Base-by-base conservation (phyloP, 2,113 vertebrate species). In the Pelusios castaneus region DNA sequence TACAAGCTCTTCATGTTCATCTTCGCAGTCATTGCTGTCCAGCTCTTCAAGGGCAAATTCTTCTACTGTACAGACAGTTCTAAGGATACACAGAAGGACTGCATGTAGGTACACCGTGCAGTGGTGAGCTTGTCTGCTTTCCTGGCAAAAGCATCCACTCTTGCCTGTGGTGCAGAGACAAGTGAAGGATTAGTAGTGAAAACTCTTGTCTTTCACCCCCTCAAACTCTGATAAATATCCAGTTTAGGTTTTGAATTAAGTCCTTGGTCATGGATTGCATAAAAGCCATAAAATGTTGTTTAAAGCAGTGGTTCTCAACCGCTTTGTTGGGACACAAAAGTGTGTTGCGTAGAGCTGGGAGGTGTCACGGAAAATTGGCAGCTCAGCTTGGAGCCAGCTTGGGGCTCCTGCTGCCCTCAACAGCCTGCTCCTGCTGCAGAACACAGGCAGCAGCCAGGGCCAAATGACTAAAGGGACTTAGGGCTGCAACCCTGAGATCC, bases 1-100 rank as follows among this genome's bases (percentile, higher is more conserved):
- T 99, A 99, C 97, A 99, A 99, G 95, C 99, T 99, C 94, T 99
- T 99, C 94, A 99, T 99, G 99, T 99, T 99, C 98, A 99, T 99
- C 98, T 99, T 99, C 34, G 99, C 99, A 2, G 99, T 99, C 97
- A 99, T 99, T 6, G 99, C 99, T 0, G 99, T 99, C 78, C 99
- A 99, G 92, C 99, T 99, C 63, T 99, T 99, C 97, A 99, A 99
- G 97, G 99, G 99, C 67, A 99, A 99, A 96, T 99, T 99, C 94
- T 99, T 99, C 97, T 99, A 99, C 94, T 99, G 99, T 85, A 99
- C 99, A 0, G 99, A 99, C 98, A 99, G 99, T 88, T 99, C 99
- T 9, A 99, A 99, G 97, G 99, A 99, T 97, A 99, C 99, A 0
- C 98, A 99, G 97, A 99, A 99, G 90, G 99, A 99, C 89, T 99